Base-by-base conservation (phyloP, 1,140 invertebrate genomes). In the Palaemon carinicauda region DNA sequence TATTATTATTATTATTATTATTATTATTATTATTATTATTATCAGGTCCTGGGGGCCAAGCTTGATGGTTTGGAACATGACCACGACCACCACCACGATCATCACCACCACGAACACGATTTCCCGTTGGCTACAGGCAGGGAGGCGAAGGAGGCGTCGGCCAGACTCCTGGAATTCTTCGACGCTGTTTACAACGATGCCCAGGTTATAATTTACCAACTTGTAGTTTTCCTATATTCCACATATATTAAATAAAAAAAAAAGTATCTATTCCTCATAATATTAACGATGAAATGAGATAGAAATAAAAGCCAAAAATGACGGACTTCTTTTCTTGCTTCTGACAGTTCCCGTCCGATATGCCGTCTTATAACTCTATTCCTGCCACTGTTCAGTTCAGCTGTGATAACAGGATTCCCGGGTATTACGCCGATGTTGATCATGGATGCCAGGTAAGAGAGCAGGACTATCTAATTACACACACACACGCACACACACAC, bases 371-470 rank as follows among this genome's bases (percentile, higher is more conserved):
- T n/a, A 41, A 5, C 19, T 15, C 41, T 10, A 50, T 75, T 21
- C 73, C 73, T n/a, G 12, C 14, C 17, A 12, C 12, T 12, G 17
- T 75, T 5, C 14, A 51, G 7, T 75, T 75, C 73, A 50, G n/a
- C 73, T 75, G 73, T 10, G 33, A 9, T n/a, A 21, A n/a, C 73
- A 75, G 73, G n/a, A 19, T 51, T 3, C 73, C 33, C 17, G 80
- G 87, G 33, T 83, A 80, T 50, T 89, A 89, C 71, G 87, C 89
- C n/a, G 89, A 89, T 73, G 77, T 87, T 9, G 82, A 89, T 10
- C 50, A 74, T 9, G 69, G 69, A 19, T 89, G 89, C 56, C 89
- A 89, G 79, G 88, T 81, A n/a, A 78, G 87, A 41, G n/a, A n/a
- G n/a, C n/a, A n/a, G n/a, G n/a, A n/a, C n/a, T n/a, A n/a, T n/a